Evolutionary conservation across 2,113 vertebrate species (phyloP).

Genomic region (Sylvicapra grimmia): DNA sequence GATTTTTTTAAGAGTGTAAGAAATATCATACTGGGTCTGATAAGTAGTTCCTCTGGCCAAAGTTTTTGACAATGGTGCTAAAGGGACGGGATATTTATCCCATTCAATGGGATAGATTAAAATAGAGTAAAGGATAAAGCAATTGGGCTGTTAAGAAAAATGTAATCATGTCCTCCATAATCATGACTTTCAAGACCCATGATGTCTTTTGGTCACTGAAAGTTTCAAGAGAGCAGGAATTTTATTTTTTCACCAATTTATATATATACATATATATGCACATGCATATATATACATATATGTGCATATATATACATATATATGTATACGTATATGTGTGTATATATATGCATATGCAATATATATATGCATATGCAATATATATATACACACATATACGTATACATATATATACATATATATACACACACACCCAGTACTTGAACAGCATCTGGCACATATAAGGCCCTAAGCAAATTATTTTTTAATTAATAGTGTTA

Average conservation of each 20-base stretch:
- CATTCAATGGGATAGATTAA: not conserved
- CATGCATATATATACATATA: accelerated
- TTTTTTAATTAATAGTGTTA: not conserved
- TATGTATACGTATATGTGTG: too few relatives aligned
- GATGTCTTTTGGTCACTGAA: not conserved
- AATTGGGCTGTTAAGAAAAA: not conserved
- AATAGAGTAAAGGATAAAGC: not conserved
- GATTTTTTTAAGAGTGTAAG: not conserved
- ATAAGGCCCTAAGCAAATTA: not conserved
- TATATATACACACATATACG: too few relatives aligned
- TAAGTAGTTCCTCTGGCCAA: not conserved
- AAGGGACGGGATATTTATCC: not conserved
- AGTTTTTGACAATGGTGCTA: not conserved
- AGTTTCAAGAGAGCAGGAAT: not conserved
- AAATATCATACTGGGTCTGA: not conserved
- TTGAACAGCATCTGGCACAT: not conserved
- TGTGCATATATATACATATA: accelerated
- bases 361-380: not conserved
- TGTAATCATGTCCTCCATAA: not conserved
- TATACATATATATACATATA: accelerated
- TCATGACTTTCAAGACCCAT: not conserved
- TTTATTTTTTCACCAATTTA: not conserved
- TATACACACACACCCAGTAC: not conserved
- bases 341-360: not conserved
- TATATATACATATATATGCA: not conserved